These are phyloP conservation scores for Amphipyra berbera DNA, from an alignment of 2,888 invertebrate species.

Conservation along the genomic window DNA sequence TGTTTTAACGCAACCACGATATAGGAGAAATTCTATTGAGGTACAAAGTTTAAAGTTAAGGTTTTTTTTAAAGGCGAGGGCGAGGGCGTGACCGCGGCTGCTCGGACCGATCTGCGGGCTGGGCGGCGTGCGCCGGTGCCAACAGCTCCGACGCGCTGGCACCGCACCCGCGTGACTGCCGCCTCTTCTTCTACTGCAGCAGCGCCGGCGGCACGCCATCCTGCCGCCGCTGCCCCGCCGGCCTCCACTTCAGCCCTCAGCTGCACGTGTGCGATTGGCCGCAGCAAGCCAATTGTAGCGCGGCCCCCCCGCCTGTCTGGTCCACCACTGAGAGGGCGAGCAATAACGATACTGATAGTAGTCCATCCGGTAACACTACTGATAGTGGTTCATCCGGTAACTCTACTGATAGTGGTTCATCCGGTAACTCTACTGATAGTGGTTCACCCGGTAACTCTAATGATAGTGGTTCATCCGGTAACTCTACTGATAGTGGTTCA, in stretches of 20 bases:
- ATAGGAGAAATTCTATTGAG: too few relatives aligned
- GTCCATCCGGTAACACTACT: too few relatives aligned
- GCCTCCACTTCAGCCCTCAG: slow-evolving; percentile 64
- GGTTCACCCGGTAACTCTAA: too few relatives aligned
- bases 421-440: too few relatives aligned
- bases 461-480: too few relatives aligned
- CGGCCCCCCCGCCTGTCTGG: background rate
- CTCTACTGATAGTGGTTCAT: too few relatives aligned
- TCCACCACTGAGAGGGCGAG: background rate
- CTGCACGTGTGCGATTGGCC: slow-evolving; percentile 65
- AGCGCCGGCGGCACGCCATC: slow-evolving; percentile 39
- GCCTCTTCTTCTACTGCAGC: slow-evolving; percentile 68
- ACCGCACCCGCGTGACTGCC: slow-evolving; percentile 68
- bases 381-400: too few relatives aligned
- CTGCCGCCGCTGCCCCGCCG: slow-evolving; percentile 66
- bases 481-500: too few relatives aligned
- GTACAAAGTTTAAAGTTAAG: too few relatives aligned
- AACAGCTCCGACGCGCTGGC: slow-evolving; percentile 41
- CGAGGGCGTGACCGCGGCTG: slow-evolving; percentile 18
- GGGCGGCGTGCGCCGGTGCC: slow-evolving; percentile 50
- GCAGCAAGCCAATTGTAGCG: slow-evolving; percentile 55
- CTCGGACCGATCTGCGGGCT: slow-evolving; percentile 17
- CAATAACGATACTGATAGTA: background rate
- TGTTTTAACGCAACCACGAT: too few relatives aligned
- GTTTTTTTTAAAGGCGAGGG: too few relatives aligned